Conservation (phyloP, 2,888 invertebrate genomes). For the Caenorhabditis sinica region DNA sequence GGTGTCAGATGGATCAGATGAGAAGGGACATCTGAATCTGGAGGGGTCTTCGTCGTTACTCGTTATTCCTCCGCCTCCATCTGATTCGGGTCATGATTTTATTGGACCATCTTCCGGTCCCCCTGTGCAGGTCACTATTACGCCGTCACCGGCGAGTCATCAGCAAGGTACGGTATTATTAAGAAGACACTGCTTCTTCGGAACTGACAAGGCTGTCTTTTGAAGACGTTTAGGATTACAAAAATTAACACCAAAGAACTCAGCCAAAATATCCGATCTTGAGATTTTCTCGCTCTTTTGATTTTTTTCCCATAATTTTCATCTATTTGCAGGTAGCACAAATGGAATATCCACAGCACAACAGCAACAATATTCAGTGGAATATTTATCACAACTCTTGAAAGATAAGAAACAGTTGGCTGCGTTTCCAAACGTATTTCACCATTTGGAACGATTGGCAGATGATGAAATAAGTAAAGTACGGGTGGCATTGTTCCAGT, state of each 20-base stretch:
- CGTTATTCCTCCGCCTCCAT: slow-evolving; percentile 31
- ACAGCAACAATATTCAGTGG: slow-evolving; percentile 89
- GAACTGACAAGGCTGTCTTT: neutral
- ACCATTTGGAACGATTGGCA: slow-evolving; percentile 98
- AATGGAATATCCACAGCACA: slow-evolving; percentile 58
- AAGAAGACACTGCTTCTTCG: slow-evolving; percentile 8
- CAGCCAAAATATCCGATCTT: no score
- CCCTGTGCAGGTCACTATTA: slow-evolving; percentile 41
- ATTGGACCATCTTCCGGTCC: slow-evolving; percentile 51
- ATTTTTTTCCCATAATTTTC: neutral
- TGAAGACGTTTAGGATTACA: no score
- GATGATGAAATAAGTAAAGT: slow-evolving; percentile 99
- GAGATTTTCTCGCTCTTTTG: neutral
- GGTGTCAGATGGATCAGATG: slow-evolving; percentile 21
- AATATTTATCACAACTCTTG: slow-evolving; percentile 99
- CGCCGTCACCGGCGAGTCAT: slow-evolving; percentile 29
- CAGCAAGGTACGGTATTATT: slow-evolving; percentile 27
- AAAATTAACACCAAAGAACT: no score
- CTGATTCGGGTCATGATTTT: slow-evolving; percentile 35
- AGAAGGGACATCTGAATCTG: slow-evolving; percentile 28
- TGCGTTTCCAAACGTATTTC: slow-evolving; percentile 99
- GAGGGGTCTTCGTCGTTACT: neutral
- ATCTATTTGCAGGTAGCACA: slow-evolving; percentile 54
- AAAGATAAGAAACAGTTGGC: slow-evolving; percentile 99
- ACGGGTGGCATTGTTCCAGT: slow-evolving; percentile 97